These are phyloP conservation scores for Hipparchia sbordonii DNA, from an alignment of 2,888 invertebrate genomes.

Conservation along the genomic window DNA sequence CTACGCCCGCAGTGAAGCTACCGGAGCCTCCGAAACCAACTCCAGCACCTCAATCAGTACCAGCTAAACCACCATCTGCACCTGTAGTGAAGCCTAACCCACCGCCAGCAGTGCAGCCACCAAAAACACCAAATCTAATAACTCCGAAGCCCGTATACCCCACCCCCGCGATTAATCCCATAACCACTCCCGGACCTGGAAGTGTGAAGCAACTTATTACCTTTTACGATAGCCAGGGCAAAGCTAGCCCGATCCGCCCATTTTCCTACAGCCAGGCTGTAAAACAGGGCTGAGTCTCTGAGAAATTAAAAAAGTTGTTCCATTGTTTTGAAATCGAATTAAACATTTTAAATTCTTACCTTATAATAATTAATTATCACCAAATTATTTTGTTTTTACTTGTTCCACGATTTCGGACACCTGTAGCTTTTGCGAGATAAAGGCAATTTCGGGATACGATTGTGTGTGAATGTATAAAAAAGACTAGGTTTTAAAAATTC, in stretches of 20 bases:
- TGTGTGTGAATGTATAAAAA: too few relatives aligned
- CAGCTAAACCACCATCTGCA: constrained; percentile 29
- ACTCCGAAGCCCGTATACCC: constrained; percentile 65
- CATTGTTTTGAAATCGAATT: too few relatives aligned
- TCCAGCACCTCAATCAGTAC: constrained; percentile 29
- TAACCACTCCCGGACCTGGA: constrained; percentile 71
- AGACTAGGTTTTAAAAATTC: too few relatives aligned
- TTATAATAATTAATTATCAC: too few relatives aligned
- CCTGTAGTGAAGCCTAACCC: constrained; percentile 41
- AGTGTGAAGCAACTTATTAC: constrained; percentile 68
- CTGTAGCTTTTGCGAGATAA: too few relatives aligned
- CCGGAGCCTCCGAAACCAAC: constrained; percentile 35
- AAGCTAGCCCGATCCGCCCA: constrained; percentile 69
- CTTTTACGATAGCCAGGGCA: constrained; percentile 73
- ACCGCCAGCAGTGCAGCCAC: constrained; percentile 35
- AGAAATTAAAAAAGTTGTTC: neutral
- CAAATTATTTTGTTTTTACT: too few relatives aligned
- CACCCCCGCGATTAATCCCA: constrained; percentile 52
- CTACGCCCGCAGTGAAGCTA: constrained; percentile 41
- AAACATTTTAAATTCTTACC: too few relatives aligned
- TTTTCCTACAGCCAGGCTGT: constrained; percentile 75
- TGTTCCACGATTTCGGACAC: too few relatives aligned
- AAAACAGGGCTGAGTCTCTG: constrained; percentile 63
- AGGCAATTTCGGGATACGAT: too few relatives aligned
- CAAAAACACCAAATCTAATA: constrained; percentile 51